Evolutionary conservation across 2,113 vertebrate species (phyloP), one percentile per base, ranked within the genome.

Genomic region (Pyxicephalus adspersus): DNA sequence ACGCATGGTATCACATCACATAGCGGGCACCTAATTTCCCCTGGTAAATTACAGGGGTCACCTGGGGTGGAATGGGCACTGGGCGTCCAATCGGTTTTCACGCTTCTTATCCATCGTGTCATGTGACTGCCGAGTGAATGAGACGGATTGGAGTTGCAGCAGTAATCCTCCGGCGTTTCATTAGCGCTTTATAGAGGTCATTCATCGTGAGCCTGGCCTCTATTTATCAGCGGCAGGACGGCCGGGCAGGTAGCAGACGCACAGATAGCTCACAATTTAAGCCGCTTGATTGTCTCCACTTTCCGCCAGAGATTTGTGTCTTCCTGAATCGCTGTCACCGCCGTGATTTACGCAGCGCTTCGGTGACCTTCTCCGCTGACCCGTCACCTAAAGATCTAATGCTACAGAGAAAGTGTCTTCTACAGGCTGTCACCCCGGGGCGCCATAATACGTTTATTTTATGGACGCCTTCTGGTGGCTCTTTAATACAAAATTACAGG

Each of bases 121-220:
- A 77, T 65, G 50, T 22, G 61, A 29, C 50, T 70, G 25, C 57
- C 45, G 54, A 58, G 45, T 72, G 64, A 63, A 81, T 81, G 54
- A 81, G 68, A n/a, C 17, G 22, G 60, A 64, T 65, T 64, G 28
- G 29, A 64, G 57, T 72, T 34, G 28, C 58, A 19, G 78, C 5
- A n/a, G n/a, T 31, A 38, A 65, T 73, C 55, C 61, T 65, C 68
- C 51, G 25, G 45, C 79, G 18, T 50, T 81, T 74, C 68, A 61
- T 81, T 81, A 74, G 79, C 68, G 25, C 64, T 81, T 81, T 81
- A 81, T 81, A 55, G 70, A 58, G 79, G 68, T 73, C 79, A 81
- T 81, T 57, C 29, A 65, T 74, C 78, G 58, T 45, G 50, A 15
- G 45, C 19, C 9, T 26, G 60, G 52, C 60, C 68, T 23, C 68